Evolutionary conservation across 2,797 vertebrate species (phyloP).

Genomic region (Catharus ustulatus): DNA sequence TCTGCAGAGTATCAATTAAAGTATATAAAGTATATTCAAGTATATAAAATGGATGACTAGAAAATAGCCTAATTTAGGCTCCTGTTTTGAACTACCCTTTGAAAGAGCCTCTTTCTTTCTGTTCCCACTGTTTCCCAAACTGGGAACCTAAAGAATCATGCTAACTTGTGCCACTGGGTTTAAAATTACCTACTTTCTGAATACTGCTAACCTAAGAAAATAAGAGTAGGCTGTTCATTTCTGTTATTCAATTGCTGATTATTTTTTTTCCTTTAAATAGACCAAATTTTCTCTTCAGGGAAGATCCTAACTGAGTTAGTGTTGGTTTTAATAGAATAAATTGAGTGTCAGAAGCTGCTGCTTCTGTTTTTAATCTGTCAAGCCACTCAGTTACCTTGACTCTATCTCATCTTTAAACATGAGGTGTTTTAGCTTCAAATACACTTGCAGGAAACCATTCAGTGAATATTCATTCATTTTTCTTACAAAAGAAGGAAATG

Average conservation of each 20-base stretch:
- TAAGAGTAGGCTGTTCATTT: not conserved
- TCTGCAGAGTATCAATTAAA: not conserved
- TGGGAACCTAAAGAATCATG: not conserved
- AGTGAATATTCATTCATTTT: not conserved
- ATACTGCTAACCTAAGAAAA: not conserved
- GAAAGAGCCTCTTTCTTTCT: not conserved
- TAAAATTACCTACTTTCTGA: not conserved
- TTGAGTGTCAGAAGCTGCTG: not conserved
- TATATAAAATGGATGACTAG: not conserved
- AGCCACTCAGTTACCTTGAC: not conserved
- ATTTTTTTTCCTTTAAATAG: not conserved
- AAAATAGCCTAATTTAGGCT: not conserved
- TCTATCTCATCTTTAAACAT: conserved; percentile 23
- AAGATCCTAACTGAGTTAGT: not conserved
- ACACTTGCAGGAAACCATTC: not conserved
- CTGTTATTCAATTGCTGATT: not conserved
- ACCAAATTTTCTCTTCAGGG: not conserved
- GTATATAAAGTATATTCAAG: not conserved
- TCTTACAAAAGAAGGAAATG: not conserved
- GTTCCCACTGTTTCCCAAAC: not conserved
- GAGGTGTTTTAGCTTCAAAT: not conserved
- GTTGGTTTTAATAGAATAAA: conserved; percentile 7
- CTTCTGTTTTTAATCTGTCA: conserved; percentile 8
- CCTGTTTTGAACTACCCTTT: not conserved
- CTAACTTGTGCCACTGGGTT: not conserved